Conservation (phyloP, 2,113 vertebrate genomes). For the Erythrocercus mccallii region DNA sequence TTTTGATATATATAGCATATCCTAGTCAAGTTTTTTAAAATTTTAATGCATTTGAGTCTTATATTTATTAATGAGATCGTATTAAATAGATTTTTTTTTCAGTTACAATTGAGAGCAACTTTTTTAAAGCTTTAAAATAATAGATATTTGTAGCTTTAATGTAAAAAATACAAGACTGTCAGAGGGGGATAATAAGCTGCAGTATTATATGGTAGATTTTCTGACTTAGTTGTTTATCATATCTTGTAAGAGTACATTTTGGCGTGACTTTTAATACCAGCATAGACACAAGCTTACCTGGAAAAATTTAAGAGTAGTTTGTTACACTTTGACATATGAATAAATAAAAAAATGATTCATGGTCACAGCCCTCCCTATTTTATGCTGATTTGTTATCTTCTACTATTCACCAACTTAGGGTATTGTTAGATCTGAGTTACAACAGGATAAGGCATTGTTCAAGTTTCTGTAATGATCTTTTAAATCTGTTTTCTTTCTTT, state of each 20-base stretch:
- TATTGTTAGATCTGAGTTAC: background rate
- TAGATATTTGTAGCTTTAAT: background rate
- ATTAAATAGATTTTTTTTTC: background rate
- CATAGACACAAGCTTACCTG: background rate
- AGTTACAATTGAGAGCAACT: background rate
- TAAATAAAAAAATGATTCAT: background rate
- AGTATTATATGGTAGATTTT: background rate
- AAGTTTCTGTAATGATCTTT: background rate
- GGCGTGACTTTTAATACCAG: background rate
- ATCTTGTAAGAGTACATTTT: background rate
- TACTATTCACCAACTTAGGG: background rate
- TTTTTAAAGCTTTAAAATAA: background rate
- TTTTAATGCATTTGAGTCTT: background rate
- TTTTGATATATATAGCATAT: background rate
- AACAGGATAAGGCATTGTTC: background rate
- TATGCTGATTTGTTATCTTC: background rate
- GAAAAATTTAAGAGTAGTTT: background rate
- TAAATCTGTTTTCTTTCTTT: constrained; percentile 2
- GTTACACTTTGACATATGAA: background rate
- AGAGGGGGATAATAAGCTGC: background rate
- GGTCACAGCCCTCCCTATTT: background rate
- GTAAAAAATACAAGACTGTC: background rate
- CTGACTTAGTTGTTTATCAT: background rate
- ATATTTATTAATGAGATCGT: background rate
- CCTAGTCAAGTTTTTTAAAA: background rate